Conservation (phyloP, 2,797 vertebrate genomes). For the Hemibagrus guttatus region DNA sequence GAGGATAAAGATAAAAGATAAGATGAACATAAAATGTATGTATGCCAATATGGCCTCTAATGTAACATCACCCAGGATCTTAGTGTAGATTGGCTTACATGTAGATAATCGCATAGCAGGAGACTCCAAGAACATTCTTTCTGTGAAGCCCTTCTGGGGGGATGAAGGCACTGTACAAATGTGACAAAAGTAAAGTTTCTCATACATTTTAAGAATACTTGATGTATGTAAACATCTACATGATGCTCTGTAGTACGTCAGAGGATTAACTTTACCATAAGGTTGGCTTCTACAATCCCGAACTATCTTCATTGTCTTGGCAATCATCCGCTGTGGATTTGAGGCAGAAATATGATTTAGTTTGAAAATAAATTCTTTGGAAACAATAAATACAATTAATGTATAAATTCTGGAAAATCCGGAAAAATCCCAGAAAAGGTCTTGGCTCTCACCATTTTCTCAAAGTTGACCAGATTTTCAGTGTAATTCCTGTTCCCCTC, state of each 20-base stretch:
- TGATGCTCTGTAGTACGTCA: neutral
- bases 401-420: neutral
- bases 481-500: conserved; percentile 91
- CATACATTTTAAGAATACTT: neutral
- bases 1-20: conserved; percentile 6
- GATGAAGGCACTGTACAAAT: conserved; percentile 81
- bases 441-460: conserved; percentile 90
- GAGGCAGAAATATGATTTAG: neutral
- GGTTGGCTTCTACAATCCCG: conserved; percentile 83
- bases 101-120: conserved; percentile 79
- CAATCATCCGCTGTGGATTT: conserved; percentile 85
- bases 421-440: neutral
- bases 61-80: neutral
- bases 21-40: neutral
- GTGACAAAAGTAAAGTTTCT: neutral
- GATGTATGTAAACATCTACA: neutral
- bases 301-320: conserved; percentile 84
- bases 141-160: conserved; percentile 84
- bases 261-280: conserved; percentile 71
- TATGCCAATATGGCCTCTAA: neutral
- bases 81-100: conserved; percentile 72
- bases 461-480: conserved; percentile 93
- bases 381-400: neutral
- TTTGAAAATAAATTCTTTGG: neutral
- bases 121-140: conserved; percentile 83